A percentile compares a stretch with the other conserved stretches of the same genome.
These are phyloP conservation scores for Latrodectus elegans DNA, from an alignment of 2,888 invertebrate genomes.

Conservation along the genomic window DNA sequence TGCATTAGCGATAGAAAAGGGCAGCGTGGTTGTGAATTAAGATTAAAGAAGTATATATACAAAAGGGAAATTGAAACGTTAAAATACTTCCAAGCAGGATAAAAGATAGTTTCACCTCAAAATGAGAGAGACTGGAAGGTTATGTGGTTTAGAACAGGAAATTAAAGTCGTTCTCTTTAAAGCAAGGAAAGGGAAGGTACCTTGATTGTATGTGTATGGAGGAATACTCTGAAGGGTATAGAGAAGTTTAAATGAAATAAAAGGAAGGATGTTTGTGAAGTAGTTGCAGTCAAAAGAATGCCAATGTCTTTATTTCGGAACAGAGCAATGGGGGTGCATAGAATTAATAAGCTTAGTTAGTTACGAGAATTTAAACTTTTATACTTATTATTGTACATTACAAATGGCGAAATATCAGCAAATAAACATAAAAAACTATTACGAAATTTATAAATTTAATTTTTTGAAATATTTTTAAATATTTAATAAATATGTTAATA, in stretches of 20 bases:
- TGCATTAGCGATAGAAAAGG: neutral
- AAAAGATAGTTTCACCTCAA: conserved; percentile 17
- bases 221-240: conserved; percentile 9
- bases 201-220: neutral
- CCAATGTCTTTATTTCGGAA: neutral
- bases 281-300: neutral
- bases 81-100: conserved; percentile 8
- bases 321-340: neutral
- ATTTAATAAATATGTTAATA: too few species aligned
- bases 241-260: conserved; percentile 24
- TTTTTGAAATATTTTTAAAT: too few species aligned
- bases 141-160: conserved; percentile 36
- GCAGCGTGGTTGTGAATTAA: neutral
- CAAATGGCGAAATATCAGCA: too few species aligned
- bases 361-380: neutral
- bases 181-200: conserved; percentile 12
- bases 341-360: neutral
- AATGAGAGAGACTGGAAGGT: conserved; percentile 47
- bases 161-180: conserved; percentile 48
- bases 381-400: too few species aligned
- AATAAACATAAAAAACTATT: too few species aligned
- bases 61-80: conserved; percentile 11
- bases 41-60: neutral
- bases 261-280: neutral
- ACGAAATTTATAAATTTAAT: too few species aligned